Conservation (phyloP, 2,888 invertebrate genomes). For the Microdon myrmicae region DNA sequence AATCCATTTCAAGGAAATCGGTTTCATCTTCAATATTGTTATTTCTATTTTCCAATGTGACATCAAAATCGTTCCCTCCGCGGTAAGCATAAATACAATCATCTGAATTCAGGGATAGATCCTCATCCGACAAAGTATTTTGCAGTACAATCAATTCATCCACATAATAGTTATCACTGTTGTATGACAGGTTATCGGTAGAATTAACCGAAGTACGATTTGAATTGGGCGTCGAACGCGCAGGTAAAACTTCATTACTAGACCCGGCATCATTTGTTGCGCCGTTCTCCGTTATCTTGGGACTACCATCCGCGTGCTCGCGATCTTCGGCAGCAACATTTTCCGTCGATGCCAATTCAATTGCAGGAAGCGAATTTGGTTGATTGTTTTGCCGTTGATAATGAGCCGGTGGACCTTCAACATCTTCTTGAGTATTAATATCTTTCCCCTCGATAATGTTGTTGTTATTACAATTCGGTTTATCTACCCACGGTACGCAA, state of each 20-base stretch:
- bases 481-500: constrained; percentile 34
- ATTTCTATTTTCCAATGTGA: constrained; percentile 56
- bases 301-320: neutral
- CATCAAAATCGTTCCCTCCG: constrained; percentile 62
- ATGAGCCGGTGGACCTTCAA: constrained; percentile 16
- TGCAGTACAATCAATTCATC: constrained; percentile 62
- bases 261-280: constrained; percentile 33
- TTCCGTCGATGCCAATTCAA: constrained; percentile 46
- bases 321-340: constrained; percentile 28
- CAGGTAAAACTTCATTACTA: constrained; percentile 28
- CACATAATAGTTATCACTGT: constrained; percentile 64
- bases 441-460: constrained; percentile 38
- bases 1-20: constrained; percentile 67
- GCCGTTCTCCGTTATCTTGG: constrained; percentile 14
- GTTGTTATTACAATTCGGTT: constrained; percentile 40
- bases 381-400: constrained; percentile 31
- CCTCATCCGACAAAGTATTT: constrained; percentile 58
- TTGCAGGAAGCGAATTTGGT: constrained; percentile 31
- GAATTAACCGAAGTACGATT: constrained; percentile 64
- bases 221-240: constrained; percentile 55
- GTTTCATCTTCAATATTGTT: constrained; percentile 63
- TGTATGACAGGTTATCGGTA: constrained; percentile 65
- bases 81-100: constrained; percentile 67
- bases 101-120: constrained; percentile 64
- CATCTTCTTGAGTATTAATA: constrained; percentile 19